Conservation (phyloP, 2,888 invertebrate species). For the Melanostoma mellinum region DNA sequence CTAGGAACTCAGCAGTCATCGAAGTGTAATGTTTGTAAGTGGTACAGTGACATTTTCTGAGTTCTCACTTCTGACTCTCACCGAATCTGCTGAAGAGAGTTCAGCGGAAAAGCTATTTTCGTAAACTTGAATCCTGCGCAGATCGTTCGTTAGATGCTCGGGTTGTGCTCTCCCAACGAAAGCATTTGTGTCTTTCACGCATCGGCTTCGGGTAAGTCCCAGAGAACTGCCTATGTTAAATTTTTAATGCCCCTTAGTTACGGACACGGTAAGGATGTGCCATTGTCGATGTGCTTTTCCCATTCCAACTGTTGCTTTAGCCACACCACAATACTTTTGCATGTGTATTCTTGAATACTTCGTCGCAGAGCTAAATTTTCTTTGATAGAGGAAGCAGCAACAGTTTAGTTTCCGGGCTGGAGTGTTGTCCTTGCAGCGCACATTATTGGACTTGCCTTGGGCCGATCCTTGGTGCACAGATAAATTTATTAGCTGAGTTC, state of each 20-base stretch:
- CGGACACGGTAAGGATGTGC: conserved; percentile 4
- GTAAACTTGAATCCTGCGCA: conserved; percentile 21
- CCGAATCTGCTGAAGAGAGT: too few species aligned
- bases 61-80: too few species aligned
- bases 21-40: too few species aligned
- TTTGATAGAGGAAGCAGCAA: conserved; percentile 8
- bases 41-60: too few species aligned
- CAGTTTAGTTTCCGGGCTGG: neutral
- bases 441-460: neutral
- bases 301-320: conserved; percentile 44
- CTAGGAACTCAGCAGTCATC: too few species aligned
- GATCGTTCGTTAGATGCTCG: neutral
- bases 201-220: neutral
- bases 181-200: neutral
- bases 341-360: conserved; percentile 4
- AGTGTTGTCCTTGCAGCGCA: neutral
- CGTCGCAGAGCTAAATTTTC: conserved; percentile 19
- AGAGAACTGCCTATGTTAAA: conserved; percentile 18
- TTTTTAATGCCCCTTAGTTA: neutral
- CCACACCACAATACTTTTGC: neutral
- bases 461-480: neutral
- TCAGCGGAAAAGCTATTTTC: too few species aligned
- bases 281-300: conserved; percentile 1
- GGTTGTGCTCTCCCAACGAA: conserved; percentile 1
- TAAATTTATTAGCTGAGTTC: conserved; percentile 6